A percentile compares a stretch with the other conserved stretches of the same genome.
phyloP scores from a whole-genome alignment of 2,797 vertebrate species.

The Sphaeramia orbicularis region DNA sequence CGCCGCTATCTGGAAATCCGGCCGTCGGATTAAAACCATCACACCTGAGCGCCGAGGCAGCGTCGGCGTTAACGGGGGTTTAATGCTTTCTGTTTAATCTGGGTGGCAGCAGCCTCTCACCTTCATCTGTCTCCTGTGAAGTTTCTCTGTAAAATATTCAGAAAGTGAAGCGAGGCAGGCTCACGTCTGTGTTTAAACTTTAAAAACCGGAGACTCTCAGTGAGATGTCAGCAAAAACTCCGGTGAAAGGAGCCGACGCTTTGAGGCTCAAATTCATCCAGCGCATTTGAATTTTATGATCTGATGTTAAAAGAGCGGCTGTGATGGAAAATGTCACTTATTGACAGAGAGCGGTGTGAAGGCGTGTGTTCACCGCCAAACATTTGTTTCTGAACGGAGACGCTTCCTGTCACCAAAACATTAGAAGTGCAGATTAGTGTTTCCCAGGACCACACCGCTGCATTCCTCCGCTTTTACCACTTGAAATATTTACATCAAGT shows the following conservation, averaged over 20 bases:
- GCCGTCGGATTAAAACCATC: conserved; percentile 65
- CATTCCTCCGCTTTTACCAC: neutral
- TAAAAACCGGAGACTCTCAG: conserved; percentile 59
- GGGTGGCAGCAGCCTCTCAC: conserved; percentile 71
- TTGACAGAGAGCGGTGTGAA: conserved; percentile 42
- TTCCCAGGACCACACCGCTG: neutral
- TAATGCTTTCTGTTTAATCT: conserved; percentile 79
- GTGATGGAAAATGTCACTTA: conserved; percentile 58
- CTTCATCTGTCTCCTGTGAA: conserved; percentile 75
- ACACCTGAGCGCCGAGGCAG: conserved; percentile 50
- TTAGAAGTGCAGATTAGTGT: conserved; percentile 14
- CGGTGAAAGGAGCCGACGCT: conserved; percentile 36
- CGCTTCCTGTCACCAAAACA: conserved; percentile 18
- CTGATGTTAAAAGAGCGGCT: conserved; percentile 42
- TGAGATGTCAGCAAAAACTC: conserved; percentile 60
- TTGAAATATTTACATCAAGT: neutral
- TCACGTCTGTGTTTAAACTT: conserved; percentile 70
- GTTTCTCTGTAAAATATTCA: conserved; percentile 70
- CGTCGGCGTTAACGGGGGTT: conserved; percentile 61
- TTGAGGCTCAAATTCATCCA: conserved; percentile 52
- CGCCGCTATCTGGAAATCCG: conserved; percentile 54
- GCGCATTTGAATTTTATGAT: conserved; percentile 58
- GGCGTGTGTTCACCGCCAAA: conserved; percentile 25
- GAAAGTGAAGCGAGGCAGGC: conserved; percentile 45
- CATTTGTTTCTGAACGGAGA: conserved; percentile 25